A percentile compares a stretch with the other conserved stretches of the same genome.
Evolutionary conservation across 2,113 vertebrate genomes (phyloP).

Genomic region (Megaceryle torquata): DNA sequence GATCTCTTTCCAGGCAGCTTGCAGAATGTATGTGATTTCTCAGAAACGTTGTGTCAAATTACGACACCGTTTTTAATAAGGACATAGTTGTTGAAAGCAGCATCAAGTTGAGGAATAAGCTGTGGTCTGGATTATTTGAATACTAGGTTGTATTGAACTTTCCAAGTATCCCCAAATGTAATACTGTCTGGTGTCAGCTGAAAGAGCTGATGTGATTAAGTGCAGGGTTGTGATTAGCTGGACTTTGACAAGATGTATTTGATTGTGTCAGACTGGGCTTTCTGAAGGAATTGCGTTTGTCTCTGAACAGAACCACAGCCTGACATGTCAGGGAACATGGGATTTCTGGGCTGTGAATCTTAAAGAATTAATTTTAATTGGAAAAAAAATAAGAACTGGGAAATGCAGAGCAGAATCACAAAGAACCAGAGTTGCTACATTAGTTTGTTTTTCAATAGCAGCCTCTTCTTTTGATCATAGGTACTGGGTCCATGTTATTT

Average conservation of each 20-base stretch:
- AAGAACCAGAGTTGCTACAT: not conserved
- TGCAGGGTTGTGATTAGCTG: slow-evolving; percentile 73
- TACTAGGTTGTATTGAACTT: slow-evolving; percentile 47
- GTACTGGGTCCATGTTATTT: not conserved
- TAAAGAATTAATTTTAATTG: slow-evolving; percentile 75
- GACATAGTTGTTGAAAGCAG: not conserved
- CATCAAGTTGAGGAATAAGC: not conserved
- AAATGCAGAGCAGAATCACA: slow-evolving; percentile 32
- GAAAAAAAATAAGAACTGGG: slow-evolving; percentile 56
- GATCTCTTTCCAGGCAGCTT: not conserved
- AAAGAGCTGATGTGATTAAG: slow-evolving; percentile 77
- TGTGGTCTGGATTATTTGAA: slow-evolving; percentile 57
- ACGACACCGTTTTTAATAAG: not conserved
- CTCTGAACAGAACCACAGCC: slow-evolving; percentile 57
- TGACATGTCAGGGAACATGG: slow-evolving; percentile 65
- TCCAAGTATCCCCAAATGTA: slow-evolving; percentile 51
- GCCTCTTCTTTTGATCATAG: slow-evolving; percentile 8
- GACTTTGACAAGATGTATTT: slow-evolving; percentile 76
- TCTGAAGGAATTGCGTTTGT: slow-evolving; percentile 70
- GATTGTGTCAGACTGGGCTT: slow-evolving; percentile 71
- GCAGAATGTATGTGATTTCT: not conserved
- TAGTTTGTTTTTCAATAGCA: slow-evolving; percentile 43
- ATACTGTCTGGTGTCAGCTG: slow-evolving; percentile 59
- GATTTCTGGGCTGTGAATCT: slow-evolving; percentile 62
- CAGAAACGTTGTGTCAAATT: not conserved